Percentiles rank a stretch among this genome's conserved stretches.
Evolutionary conservation across 2,797 vertebrate genomes (phyloP).

Genomic region (Strix occidentalis): DNA sequence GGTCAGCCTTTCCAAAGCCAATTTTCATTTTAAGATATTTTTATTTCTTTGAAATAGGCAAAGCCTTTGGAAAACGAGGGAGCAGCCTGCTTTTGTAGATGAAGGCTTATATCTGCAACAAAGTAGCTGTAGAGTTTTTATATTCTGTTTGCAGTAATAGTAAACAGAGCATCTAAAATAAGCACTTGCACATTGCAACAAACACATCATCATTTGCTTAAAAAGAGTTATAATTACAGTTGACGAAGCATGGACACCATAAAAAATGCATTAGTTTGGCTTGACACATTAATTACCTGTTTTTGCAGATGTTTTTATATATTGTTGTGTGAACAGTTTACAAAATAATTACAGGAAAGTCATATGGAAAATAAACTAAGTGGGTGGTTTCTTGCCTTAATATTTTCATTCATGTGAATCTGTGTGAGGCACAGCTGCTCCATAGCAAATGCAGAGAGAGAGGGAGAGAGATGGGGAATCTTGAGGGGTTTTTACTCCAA

Average conservation of each 20-base stretch:
- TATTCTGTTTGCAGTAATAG: conserved; percentile 83
- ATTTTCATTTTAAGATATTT: conserved; percentile 61
- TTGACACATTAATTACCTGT: conserved; percentile 97
- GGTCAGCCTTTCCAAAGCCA: conserved; percentile 41
- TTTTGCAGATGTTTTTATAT: conserved; percentile 97
- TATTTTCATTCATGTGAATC: conserved; percentile 91
- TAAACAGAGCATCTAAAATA: conserved; percentile 87
- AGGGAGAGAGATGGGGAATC: conserved; percentile 68
- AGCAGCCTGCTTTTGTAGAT: conserved; percentile 56
- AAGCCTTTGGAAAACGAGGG: conserved; percentile 63
- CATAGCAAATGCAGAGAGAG: conserved; percentile 70
- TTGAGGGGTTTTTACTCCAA: conserved; percentile 78
- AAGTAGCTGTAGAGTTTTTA: conserved; percentile 79
- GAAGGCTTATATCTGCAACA: conserved; percentile 54
- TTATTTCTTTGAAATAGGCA: conserved; percentile 59
- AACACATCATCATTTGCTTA: conserved; percentile 91
- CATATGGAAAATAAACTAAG: conserved; percentile 92
- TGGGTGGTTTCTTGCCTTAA: conserved; percentile 87
- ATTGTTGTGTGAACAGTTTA: conserved; percentile 95
- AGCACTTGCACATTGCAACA: conserved; percentile 86
- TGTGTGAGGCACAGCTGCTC: conserved; percentile 85
- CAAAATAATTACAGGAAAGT: conserved; percentile 92
- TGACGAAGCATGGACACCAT: conserved; percentile 88
- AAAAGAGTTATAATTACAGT: conserved; percentile 92
- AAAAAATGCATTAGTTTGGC: conserved; percentile 93